These are phyloP conservation scores for Ormia ochracea DNA, from an alignment of 2,888 invertebrate species.

Conservation along the genomic window DNA sequence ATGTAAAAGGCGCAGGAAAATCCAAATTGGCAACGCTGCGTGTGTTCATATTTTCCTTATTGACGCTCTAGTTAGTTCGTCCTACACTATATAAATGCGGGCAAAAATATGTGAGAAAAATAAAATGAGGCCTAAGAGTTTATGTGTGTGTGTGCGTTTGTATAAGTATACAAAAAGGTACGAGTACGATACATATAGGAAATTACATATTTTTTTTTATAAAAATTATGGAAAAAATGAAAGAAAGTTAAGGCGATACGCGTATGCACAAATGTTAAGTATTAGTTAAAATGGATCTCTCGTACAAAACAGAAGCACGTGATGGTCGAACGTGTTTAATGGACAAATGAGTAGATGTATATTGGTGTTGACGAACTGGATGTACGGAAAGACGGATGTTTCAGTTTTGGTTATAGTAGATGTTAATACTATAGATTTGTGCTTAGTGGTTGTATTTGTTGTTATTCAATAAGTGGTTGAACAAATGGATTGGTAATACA, in stretches of 20 bases:
- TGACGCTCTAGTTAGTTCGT: not conserved
- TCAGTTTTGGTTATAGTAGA: constrained; percentile 11
- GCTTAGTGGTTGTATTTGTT: constrained; percentile 32
- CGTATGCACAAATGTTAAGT: not conserved
- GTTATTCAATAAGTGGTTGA: constrained; percentile 35
- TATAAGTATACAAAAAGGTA: not conserved
- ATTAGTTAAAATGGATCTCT: constrained; percentile 73
- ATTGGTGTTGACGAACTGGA: constrained; percentile 53
- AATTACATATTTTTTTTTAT: not conserved
- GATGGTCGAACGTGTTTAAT: constrained; percentile 70
- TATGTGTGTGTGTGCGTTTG: not conserved
- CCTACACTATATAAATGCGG: not conserved
- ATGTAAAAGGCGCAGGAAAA: too few relatives aligned
- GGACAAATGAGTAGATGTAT: constrained; percentile 52
- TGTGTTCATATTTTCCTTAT: constrained; percentile 12
- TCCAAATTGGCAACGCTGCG: too few relatives aligned
- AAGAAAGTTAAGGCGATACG: not conserved
- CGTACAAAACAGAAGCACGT: constrained; percentile 74
- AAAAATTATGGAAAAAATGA: constrained; percentile 5
- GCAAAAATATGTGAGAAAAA: not conserved
- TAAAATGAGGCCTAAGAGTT: constrained; percentile 6
- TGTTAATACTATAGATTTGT: constrained; percentile 19
- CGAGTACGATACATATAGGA: not conserved
- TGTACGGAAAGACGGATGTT: constrained; percentile 9
- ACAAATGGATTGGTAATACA: constrained; percentile 21